These are phyloP conservation scores for Drosophila lini DNA, from an alignment of 1,140 invertebrate species.

Conservation along the genomic window DNA sequence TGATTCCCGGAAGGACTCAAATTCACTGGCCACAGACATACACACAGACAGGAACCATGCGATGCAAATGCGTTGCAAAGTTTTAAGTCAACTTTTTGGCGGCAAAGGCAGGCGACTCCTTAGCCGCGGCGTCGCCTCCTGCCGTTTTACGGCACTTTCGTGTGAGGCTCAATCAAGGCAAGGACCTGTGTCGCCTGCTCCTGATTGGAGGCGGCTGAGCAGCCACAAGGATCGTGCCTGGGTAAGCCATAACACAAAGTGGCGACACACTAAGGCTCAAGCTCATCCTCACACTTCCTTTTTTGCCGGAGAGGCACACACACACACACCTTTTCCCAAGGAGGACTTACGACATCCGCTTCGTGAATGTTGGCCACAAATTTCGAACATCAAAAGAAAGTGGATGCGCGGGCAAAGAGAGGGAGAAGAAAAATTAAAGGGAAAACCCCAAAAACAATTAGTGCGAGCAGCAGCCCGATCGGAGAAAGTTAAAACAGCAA, in stretches of 20 bases:
- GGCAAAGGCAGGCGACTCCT: background rate
- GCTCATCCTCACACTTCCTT: conserved; percentile 10
- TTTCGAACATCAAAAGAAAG: conserved; percentile 51
- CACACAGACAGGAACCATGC: background rate
- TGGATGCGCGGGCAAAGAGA: background rate
- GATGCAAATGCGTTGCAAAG: conserved; percentile 22
- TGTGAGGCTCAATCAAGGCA: conserved; percentile 46
- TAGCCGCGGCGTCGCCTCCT: background rate
- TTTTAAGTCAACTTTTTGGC: conserved; percentile 22
- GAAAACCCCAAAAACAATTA: conserved; percentile 42
- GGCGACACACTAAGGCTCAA: conserved; percentile 47
- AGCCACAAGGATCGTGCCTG: conserved; percentile 66
- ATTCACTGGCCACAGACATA: background rate
- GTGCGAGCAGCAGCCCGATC: conserved; percentile 4
- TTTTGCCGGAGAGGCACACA: conserved; percentile 4
- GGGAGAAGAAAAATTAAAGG: conserved; percentile 3
- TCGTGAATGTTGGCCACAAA: conserved; percentile 44
- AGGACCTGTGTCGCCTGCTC: conserved; percentile 21
- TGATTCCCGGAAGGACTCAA: conserved; percentile 33
- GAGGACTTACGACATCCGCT: conserved; percentile 37
- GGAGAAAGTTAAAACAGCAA: background rate
- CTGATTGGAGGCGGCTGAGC: conserved; percentile 27
- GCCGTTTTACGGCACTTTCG: conserved; percentile 35
- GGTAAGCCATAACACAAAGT: conserved; percentile 65
- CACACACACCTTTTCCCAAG: conserved; percentile 12